phyloP scores from a whole-genome alignment of 1,140 invertebrate genomes.

The Drosophila paulistorum region DNA sequence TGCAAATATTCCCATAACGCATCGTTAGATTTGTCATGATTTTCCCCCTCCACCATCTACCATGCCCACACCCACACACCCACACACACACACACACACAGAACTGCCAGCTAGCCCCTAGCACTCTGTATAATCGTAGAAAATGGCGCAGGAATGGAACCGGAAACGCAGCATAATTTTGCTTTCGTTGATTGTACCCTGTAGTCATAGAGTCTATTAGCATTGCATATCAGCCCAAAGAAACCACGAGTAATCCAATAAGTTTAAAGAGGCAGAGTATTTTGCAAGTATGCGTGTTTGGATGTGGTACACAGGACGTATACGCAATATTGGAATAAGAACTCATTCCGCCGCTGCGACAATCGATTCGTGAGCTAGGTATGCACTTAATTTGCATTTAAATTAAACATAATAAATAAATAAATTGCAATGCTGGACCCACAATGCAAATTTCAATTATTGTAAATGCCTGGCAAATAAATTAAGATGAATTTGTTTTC shows the following conservation, averaged over 20 bases:
- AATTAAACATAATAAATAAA: constrained; percentile 23
- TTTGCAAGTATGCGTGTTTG: neutral
- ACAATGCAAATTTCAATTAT: neutral
- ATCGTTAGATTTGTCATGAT: constrained; percentile 60
- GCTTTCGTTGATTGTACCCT: neutral
- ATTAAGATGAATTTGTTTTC: constrained; percentile 58
- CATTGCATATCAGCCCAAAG: no score
- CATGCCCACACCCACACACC: no score
- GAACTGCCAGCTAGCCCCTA: no score
- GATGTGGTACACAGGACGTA: constrained; percentile 30
- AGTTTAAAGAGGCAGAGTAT: no score
- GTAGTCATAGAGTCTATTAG: no score
- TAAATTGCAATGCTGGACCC: neutral
- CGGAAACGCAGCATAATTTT: constrained; percentile 15
- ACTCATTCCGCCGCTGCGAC: neutral
- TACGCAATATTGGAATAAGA: constrained; percentile 10
- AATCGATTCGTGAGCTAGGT: no score
- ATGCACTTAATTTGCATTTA: constrained; percentile 28
- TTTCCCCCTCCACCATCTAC: neutral
- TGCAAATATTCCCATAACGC: constrained; percentile 71
- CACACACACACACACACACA: no score
- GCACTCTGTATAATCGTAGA: no score
- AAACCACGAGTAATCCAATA: no score
- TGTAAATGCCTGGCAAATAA: constrained; percentile 31
- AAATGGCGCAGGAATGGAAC: neutral